Conservation (phyloP, 92 coral and sea anemone genomes). For the Porites divaricata region DNA sequence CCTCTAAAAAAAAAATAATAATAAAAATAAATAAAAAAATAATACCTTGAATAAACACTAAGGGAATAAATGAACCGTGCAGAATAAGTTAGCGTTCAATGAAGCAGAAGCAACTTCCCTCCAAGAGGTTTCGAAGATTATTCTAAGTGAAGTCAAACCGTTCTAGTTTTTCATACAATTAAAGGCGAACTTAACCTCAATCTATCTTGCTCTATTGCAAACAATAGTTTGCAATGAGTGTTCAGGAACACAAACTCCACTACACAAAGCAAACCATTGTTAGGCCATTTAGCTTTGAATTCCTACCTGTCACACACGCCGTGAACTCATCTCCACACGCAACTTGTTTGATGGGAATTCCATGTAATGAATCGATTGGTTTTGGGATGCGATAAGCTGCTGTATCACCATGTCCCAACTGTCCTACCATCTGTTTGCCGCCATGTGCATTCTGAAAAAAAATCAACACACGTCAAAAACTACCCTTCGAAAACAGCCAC, state of each 20-base stretch:
- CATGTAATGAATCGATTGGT: constrained; percentile 79
- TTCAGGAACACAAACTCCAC: too few species aligned
- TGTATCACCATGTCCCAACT: constrained; percentile 89
- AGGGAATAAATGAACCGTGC: too few species aligned
- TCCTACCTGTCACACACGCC: constrained; percentile 90
- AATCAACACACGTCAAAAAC: background rate
- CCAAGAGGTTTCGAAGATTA: too few species aligned
- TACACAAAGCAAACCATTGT: too few species aligned
- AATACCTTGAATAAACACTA: too few species aligned
- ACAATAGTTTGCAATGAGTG: too few species aligned
- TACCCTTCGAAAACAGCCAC: background rate
- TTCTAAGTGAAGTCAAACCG: too few species aligned
- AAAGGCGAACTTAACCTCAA: too few species aligned
- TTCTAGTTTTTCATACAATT: too few species aligned
- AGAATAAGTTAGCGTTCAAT: too few species aligned
- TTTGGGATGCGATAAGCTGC: constrained; percentile 92
- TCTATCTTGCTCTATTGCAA: too few species aligned
- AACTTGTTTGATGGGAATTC: constrained; percentile 88
- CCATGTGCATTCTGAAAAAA: constrained; percentile 89
- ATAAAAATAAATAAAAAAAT: background rate
- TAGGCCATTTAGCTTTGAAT: background rate
- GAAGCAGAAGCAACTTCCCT: too few species aligned
- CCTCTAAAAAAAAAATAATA: constrained; percentile 61
- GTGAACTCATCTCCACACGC: constrained; percentile 98
- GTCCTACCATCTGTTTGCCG: constrained; percentile 92